These are phyloP conservation scores for Meleagris gallopavo DNA, from an alignment of 2,113 vertebrate genomes.

Conservation along the genomic window DNA sequence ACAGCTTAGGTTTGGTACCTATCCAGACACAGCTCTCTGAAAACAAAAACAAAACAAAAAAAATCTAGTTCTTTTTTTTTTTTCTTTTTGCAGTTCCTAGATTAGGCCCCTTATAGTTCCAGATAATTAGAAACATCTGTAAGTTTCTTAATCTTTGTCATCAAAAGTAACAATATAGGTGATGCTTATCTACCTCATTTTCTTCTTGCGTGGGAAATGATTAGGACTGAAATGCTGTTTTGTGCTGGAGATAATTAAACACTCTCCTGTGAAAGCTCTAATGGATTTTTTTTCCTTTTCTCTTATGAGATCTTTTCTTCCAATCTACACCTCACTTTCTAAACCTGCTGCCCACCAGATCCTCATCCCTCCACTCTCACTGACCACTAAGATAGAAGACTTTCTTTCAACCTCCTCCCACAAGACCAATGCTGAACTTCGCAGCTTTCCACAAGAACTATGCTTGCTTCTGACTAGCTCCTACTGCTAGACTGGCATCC, in stretches of 20 bases:
- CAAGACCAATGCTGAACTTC: not conserved
- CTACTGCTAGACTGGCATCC: not conserved
- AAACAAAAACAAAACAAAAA: not conserved
- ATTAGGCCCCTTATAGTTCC: not conserved
- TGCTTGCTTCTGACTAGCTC: not conserved
- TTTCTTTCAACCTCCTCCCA: not conserved
- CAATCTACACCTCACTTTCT: not conserved
- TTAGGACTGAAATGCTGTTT: not conserved
- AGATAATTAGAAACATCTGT: slow-evolving; percentile 28
- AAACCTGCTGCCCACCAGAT: not conserved
- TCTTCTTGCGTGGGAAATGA: not conserved
- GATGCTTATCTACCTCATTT: not conserved
- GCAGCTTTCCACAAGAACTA: not conserved
- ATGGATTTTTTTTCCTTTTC: not conserved
- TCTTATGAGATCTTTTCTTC: not conserved
- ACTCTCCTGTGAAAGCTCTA: not conserved
- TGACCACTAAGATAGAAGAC: not conserved
- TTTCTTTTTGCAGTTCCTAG: not conserved
- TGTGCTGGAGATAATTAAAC: slow-evolving; percentile 9
- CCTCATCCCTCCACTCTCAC: not conserved
- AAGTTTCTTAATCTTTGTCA: not conserved
- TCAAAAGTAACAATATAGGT: not conserved
- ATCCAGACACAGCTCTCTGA: not conserved
- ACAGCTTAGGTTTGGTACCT: not conserved
- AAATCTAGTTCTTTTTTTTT: not conserved